These are phyloP conservation scores for Ophraella communa DNA, from an alignment of 2,888 invertebrate species.

Conservation along the genomic window DNA sequence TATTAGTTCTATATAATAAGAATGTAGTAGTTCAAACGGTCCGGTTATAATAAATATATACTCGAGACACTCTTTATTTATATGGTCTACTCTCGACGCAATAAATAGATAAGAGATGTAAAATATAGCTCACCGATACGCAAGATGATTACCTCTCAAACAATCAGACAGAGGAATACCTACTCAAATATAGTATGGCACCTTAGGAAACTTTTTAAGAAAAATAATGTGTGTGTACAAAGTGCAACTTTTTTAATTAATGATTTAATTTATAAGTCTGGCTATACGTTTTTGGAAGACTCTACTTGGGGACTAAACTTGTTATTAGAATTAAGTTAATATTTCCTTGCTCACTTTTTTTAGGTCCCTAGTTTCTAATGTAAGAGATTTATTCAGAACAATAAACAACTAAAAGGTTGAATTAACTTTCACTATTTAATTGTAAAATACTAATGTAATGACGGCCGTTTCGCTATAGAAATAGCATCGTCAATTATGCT, in stretches of 20 bases:
- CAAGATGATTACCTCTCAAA: constrained; percentile 50
- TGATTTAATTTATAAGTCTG: no score
- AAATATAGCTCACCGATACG: constrained; percentile 52
- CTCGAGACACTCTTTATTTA: constrained; percentile 2
- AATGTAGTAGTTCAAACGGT: constrained; percentile 34
- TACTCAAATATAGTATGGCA: constrained; percentile 6
- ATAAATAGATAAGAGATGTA: constrained; percentile 56
- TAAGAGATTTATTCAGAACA: no score
- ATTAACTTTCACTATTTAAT: no score
- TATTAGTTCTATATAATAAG: constrained; percentile 57
- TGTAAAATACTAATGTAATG: no score
- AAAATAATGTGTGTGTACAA: not conserved
- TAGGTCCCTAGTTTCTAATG: no score
- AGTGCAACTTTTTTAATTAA: not conserved
- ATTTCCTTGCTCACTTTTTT: no score
- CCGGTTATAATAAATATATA: not conserved
- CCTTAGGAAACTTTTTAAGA: not conserved
- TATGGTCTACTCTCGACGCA: constrained; percentile 48
- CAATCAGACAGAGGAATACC: constrained; percentile 41
- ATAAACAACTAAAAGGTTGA: no score
- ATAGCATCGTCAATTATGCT: no score
- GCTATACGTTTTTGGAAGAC: no score
- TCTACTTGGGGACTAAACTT: no score
- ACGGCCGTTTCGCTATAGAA: no score
- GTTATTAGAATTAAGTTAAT: no score